Conservation (phyloP, 1,140 invertebrate genomes). For the Drosophila nannoptera region DNA sequence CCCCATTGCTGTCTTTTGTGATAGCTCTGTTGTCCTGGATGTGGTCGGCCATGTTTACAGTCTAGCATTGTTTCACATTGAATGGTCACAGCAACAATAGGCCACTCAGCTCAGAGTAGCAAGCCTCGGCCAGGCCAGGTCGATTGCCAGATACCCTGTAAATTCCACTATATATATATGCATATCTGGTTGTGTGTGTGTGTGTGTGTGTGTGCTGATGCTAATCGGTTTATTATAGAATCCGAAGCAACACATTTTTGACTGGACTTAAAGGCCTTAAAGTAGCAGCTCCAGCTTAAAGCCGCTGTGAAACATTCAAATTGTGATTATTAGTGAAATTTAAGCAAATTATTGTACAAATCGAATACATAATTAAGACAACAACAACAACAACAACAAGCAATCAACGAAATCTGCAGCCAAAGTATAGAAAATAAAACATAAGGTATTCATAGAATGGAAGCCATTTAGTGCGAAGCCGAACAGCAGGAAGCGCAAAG, state of each 20-base stretch:
- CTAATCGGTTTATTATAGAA: slow-evolving; percentile 5
- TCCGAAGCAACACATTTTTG: slow-evolving; percentile 36
- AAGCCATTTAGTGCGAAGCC: slow-evolving; percentile 6
- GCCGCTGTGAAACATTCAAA: slow-evolving; percentile 54
- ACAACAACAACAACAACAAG: slow-evolving; percentile 5
- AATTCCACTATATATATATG: too few species aligned
- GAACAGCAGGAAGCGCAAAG: slow-evolving; percentile 1
- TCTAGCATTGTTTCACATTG: slow-evolving; percentile 26
- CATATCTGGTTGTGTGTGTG: too few species aligned
- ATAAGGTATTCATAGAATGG: slow-evolving; percentile 3
- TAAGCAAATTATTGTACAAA: slow-evolving; percentile 37
- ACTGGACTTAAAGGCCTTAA: slow-evolving; percentile 69
- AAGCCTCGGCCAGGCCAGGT: not conserved
- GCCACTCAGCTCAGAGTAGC: not conserved
- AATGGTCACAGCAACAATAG: slow-evolving; percentile 24
- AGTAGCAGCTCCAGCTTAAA: slow-evolving; percentile 50
- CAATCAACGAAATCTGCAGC: slow-evolving; percentile 6
- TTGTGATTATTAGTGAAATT: slow-evolving; percentile 72
- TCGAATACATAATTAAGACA: slow-evolving; percentile 13
- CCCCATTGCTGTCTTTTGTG: slow-evolving; percentile 30
- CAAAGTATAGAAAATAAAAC: slow-evolving; percentile 7
- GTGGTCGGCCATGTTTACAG: slow-evolving; percentile 29
- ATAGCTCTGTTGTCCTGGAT: slow-evolving; percentile 25
- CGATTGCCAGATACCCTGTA: slow-evolving; percentile 16
- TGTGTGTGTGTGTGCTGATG: slow-evolving; percentile 20